Base-by-base conservation (phyloP, 2,888 invertebrate species). In the Drosophila setosimentum region DNA sequence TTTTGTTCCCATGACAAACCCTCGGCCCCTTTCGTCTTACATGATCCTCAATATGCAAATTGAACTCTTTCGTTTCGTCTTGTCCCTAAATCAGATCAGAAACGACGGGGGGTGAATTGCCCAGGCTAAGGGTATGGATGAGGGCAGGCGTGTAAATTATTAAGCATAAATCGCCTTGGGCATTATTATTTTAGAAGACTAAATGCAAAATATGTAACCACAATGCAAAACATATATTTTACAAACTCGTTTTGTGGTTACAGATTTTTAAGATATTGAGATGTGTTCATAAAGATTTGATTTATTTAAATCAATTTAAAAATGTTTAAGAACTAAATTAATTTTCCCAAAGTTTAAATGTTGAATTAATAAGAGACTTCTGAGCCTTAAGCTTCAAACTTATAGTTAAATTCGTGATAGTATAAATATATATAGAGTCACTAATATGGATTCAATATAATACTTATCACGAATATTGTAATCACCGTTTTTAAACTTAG, bases 1-100 rank as follows among this genome's bases (percentile, higher is more conserved):
- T 65, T 89, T 87, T 87, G 90, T 87, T 90, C 87, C 87, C 87
- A 87, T 90, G 90, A 77, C 89, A 83, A 70, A 72, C 78, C 89
- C 89, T 82, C 67, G 68, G 69, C 67, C 80, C 84, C 65, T 70
- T 70, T 48, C 54, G 58, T 42, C 61, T 71, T 74, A 69, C 87
- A 71, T 57, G 62, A 68, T 75, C 72, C 76, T 82, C 71, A 69
- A 72, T 89, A 87, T 87, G 87, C 86, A 87, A 87, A 87, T 87
- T 66, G 53, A 58, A 64, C 49, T 53, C 66, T 49, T 60, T 11
- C 68, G 67, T 45, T 53, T 78, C 35, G 42, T 49, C 58, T 61
- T 72, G 57, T 72, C 80, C 78, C 68, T 62, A 49, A 80, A 76
- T 63, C 76, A 86, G 81, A 76, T 80, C 81, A 73, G 54, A 62